A percentile compares a stretch with the other conserved stretches of the same genome.
phyloP scores from a whole-genome alignment of 2,113 vertebrate species.

The Noturus placidus region DNA sequence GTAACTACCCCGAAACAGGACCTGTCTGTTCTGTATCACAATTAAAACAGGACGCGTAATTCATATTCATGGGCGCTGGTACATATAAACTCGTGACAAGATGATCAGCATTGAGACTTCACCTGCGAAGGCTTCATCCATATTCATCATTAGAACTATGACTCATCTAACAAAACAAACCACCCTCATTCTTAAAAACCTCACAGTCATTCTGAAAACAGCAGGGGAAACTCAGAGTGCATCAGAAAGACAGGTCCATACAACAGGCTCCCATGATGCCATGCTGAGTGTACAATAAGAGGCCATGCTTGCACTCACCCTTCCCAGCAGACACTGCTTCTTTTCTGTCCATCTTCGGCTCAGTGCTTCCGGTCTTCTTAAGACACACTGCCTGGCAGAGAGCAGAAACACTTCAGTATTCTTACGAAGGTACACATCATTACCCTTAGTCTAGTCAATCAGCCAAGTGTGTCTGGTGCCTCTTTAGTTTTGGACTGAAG shows the following conservation, averaged over 20 bases:
- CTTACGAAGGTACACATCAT: background rate
- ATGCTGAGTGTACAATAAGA: slow-evolving; percentile 2
- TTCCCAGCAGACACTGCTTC: background rate
- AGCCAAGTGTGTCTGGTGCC: background rate
- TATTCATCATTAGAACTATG: background rate
- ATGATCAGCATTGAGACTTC: background rate
- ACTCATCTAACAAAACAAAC: slow-evolving; percentile 16
- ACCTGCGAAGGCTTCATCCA: background rate
- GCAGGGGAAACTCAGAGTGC: background rate
- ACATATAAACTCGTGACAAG: background rate
- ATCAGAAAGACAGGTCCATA: background rate
- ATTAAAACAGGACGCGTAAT: background rate
- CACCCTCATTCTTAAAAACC: background rate
- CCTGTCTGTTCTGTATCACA: background rate
- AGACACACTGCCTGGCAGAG: background rate
- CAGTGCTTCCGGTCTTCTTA: background rate
- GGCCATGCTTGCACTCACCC: background rate
- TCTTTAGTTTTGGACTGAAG: background rate
- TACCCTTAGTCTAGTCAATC: background rate
- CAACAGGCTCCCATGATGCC: background rate
- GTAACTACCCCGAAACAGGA: background rate
- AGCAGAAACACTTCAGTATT: background rate
- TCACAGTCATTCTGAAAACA: background rate
- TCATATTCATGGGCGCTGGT: background rate
- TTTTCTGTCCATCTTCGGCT: slow-evolving; percentile 11